Conservation (phyloP, 2,797 vertebrate species). For the Mormyrops attenuatus region DNA sequence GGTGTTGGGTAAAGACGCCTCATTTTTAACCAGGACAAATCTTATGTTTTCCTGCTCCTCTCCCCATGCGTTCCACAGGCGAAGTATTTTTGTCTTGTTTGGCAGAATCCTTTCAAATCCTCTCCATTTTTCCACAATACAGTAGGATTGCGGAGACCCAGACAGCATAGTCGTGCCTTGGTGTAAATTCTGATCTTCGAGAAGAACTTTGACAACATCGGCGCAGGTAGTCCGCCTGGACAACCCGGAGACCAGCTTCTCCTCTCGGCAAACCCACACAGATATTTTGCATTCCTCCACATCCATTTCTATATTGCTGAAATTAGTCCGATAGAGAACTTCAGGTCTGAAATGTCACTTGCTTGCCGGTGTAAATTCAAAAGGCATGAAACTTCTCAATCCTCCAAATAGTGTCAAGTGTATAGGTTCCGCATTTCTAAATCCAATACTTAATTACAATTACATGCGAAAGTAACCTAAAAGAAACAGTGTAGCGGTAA, state of each 20-base stretch:
- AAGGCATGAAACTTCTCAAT: background rate
- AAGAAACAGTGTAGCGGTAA: background rate
- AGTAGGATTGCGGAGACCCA: conserved; percentile 78
- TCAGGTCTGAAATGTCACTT: background rate
- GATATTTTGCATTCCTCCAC: conserved; percentile 77
- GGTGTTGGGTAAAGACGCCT: conserved; percentile 80
- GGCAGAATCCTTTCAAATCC: conserved; percentile 90
- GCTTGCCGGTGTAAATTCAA: background rate
- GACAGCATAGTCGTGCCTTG: conserved; percentile 68
- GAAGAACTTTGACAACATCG: conserved; percentile 80
- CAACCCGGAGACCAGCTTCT: conserved; percentile 89
- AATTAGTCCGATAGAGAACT: background rate
- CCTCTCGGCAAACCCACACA: conserved; percentile 94
- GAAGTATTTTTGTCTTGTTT: conserved; percentile 84
- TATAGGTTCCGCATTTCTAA: background rate
- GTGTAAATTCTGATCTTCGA: conserved; percentile 77
- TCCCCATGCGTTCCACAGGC: conserved; percentile 91
- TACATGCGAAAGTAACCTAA: background rate
- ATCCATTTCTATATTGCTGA: conserved; percentile 62
- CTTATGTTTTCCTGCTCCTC: conserved; percentile 87
- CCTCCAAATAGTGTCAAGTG: background rate
- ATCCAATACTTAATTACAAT: background rate
- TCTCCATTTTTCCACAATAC: conserved; percentile 94
- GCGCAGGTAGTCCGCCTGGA: conserved; percentile 85
- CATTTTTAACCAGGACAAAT: conserved; percentile 86